Conservation (phyloP, 1,140 invertebrate genomes). For the Drosophila pruinosa region DNA sequence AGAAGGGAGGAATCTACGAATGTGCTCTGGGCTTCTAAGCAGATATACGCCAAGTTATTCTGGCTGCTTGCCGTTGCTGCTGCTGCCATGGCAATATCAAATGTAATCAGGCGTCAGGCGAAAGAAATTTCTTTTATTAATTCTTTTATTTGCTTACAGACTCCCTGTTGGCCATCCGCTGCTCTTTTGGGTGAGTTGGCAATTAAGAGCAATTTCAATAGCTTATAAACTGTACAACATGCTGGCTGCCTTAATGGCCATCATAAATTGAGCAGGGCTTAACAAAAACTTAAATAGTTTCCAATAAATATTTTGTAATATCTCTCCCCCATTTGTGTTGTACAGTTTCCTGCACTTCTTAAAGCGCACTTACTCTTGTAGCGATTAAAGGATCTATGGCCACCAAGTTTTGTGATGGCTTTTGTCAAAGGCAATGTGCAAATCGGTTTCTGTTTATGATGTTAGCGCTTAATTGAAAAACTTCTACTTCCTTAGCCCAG, state of each 20-base stretch:
- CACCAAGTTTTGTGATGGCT: background rate
- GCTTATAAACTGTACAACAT: slow-evolving; percentile 15
- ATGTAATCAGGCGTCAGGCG: slow-evolving; percentile 59
- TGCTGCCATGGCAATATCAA: slow-evolving; percentile 36
- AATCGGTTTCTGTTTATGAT: slow-evolving; percentile 42
- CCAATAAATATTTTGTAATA: background rate
- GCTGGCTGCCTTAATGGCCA: slow-evolving; percentile 28
- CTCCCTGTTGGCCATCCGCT: background rate
- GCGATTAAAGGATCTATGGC: background rate
- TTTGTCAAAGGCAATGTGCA: slow-evolving; percentile 13
- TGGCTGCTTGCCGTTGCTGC: background rate
- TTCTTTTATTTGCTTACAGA: slow-evolving; percentile 37
- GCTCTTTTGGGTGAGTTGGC: slow-evolving; percentile 4
- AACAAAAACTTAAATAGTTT: background rate
- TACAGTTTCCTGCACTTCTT: background rate
- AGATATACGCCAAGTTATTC: slow-evolving; percentile 44
- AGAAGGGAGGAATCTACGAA: background rate
- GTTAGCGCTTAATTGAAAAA: slow-evolving; percentile 69
- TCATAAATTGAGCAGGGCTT: slow-evolving; percentile 16
- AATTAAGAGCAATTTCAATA: slow-evolving; percentile 46
- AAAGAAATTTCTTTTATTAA: slow-evolving; percentile 70
- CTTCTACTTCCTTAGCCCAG: slow-evolving; percentile 47
- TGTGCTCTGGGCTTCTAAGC: slow-evolving; percentile 39
- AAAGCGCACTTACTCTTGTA: background rate
- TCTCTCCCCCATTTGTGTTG: background rate